Conservation (phyloP, 2,113 vertebrate species). For the Speoplatyrhinus poulsoni region DNA sequence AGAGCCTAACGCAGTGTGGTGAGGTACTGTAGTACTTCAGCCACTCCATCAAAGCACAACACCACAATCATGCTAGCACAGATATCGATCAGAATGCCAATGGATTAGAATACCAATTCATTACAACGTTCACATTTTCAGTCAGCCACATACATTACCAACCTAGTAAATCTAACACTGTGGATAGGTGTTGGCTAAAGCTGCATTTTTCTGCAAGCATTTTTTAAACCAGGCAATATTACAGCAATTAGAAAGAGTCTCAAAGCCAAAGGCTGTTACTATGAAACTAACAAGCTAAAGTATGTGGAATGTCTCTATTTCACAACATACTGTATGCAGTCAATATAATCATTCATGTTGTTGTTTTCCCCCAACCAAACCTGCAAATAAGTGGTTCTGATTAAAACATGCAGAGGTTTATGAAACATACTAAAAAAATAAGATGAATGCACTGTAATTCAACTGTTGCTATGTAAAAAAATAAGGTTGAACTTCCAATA, state of each 20-base stretch:
- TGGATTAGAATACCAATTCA: constrained; percentile 6
- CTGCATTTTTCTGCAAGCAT: constrained; percentile 31
- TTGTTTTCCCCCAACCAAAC: constrained; percentile 13
- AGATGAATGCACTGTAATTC: not conserved
- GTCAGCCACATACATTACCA: not conserved
- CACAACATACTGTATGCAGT: constrained; percentile 20
- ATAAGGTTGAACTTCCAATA: not conserved
- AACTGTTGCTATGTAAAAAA: too few relatives aligned
- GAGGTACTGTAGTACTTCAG: constrained; percentile 23
- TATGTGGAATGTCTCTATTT: constrained; percentile 54
- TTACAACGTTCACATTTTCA: constrained; percentile 15
- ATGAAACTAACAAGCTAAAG: constrained; percentile 55
- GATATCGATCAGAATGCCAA: constrained; percentile 8
- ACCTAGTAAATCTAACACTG: constrained; percentile 7
- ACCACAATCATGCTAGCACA: constrained; percentile 16
- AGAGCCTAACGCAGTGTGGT: constrained; percentile 20
- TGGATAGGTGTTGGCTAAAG: constrained; percentile 18
- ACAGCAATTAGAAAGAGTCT: constrained; percentile 70
- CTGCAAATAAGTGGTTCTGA: constrained; percentile 5
- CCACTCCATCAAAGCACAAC: constrained; percentile 35
- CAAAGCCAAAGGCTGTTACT: constrained; percentile 57
- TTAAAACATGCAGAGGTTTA: constrained; percentile 18
- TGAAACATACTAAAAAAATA: not conserved
- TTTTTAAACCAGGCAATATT: constrained; percentile 62
- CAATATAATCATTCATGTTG: not conserved